phyloP scores from a whole-genome alignment of 2,113 vertebrate genomes.

The Oriolus oriolus region DNA sequence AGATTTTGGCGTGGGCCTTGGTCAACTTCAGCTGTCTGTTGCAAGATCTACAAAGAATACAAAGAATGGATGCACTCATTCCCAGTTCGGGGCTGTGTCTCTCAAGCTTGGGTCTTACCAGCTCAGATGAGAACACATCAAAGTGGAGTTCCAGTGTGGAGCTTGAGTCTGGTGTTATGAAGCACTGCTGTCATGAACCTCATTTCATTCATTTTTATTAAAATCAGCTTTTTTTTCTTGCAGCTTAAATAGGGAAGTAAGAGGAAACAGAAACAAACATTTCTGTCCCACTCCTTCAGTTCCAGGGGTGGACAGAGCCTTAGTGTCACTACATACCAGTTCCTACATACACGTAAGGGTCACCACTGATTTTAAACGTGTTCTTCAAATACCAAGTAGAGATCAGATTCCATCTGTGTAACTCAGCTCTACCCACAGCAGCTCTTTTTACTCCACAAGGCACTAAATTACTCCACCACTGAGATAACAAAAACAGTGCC shows the following conservation, averaged over 20 bases:
- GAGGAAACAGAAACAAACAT: background rate
- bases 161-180: background rate
- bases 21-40: background rate
- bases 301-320: background rate
- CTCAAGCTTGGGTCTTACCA: background rate
- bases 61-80: background rate
- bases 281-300: background rate
- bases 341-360: background rate
- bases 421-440: background rate
- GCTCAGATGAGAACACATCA: background rate
- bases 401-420: background rate
- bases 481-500: background rate
- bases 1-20: background rate
- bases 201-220: background rate
- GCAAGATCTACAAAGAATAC: background rate
- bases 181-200: background rate
- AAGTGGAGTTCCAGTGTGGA: accelerated
- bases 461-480: background rate
- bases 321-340: background rate
- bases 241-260: background rate
- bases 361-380: background rate
- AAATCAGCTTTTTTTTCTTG: background rate
- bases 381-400: background rate
- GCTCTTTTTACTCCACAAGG: background rate
- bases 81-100: background rate